These are phyloP conservation scores for Limnothrissa miodon DNA, from an alignment of 2,113 vertebrate genomes.

Conservation along the genomic window DNA sequence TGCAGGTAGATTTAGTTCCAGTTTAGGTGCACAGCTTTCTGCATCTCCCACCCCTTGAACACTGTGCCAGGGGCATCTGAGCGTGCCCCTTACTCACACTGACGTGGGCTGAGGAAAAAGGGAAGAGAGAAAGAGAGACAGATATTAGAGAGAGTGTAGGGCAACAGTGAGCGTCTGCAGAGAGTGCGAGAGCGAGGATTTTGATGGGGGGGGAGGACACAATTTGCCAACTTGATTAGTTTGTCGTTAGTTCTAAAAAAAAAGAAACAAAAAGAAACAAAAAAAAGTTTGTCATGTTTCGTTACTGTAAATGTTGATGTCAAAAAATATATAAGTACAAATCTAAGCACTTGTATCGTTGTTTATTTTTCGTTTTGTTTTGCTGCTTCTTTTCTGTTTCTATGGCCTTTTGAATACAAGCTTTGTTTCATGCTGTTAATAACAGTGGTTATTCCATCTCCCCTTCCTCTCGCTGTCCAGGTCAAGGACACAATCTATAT, in stretches of 20 bases:
- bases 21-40: conserved; percentile 5
- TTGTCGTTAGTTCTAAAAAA: conserved; percentile 57
- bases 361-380: conserved; percentile 55
- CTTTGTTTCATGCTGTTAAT: conserved; percentile 49
- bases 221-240: conserved; percentile 72
- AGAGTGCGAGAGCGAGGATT: neutral
- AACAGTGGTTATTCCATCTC: conserved; percentile 63
- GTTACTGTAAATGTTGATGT: conserved; percentile 74
- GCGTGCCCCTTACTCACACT: neutral
- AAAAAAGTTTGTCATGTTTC: conserved; percentile 62
- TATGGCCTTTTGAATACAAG: conserved; percentile 65
- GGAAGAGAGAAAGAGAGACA: conserved; percentile 34
- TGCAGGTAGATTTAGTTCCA: conserved; percentile 10
- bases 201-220: conserved; percentile 47
- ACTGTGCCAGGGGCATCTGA: conserved; percentile 40
- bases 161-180: neutral
- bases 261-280: conserved; percentile 54
- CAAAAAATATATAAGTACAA: conserved; percentile 53
- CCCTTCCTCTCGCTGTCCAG: conserved; percentile 36
- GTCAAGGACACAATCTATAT: conserved; percentile 56
- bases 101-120: conserved; percentile 30
- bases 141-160: conserved; percentile 9
- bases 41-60: conserved; percentile 19
- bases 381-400: conserved; percentile 38
- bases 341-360: conserved; percentile 67